phyloP scores from a whole-genome alignment of 2,113 vertebrate species.

The Gymnogyps californianus region DNA sequence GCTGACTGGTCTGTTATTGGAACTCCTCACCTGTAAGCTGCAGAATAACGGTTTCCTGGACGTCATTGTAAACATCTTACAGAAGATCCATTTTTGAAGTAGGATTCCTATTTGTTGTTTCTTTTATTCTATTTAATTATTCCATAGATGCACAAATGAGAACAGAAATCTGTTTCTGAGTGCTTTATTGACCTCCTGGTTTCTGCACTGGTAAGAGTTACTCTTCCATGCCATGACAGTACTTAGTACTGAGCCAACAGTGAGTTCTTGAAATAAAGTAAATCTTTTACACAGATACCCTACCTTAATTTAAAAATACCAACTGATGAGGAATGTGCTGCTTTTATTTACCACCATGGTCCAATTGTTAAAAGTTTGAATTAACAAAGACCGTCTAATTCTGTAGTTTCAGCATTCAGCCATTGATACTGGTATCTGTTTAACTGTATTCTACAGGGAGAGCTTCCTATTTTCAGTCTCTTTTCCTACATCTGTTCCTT shows the following conservation, averaged over 20 bases:
- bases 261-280: background rate
- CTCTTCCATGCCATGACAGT: background rate
- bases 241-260: background rate
- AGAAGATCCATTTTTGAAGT: background rate
- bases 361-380: background rate
- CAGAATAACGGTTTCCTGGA: background rate
- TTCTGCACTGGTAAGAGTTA: background rate
- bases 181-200: background rate
- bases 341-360: background rate
- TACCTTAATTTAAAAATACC: background rate
- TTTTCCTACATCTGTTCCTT: background rate
- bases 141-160: background rate
- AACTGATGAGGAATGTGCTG: background rate
- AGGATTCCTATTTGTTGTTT: background rate
- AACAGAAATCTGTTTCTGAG: background rate
- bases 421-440: background rate
- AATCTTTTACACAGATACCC: background rate
- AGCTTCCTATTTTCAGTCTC: background rate
- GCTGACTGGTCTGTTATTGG: background rate
- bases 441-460: background rate
- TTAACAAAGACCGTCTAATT: background rate
- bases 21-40: background rate
- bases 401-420: background rate
- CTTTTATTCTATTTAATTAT: background rate
- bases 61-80: background rate